Evolutionary conservation across 2,113 vertebrate species (phyloP).

Genomic region (Haemorhous mexicanus): DNA sequence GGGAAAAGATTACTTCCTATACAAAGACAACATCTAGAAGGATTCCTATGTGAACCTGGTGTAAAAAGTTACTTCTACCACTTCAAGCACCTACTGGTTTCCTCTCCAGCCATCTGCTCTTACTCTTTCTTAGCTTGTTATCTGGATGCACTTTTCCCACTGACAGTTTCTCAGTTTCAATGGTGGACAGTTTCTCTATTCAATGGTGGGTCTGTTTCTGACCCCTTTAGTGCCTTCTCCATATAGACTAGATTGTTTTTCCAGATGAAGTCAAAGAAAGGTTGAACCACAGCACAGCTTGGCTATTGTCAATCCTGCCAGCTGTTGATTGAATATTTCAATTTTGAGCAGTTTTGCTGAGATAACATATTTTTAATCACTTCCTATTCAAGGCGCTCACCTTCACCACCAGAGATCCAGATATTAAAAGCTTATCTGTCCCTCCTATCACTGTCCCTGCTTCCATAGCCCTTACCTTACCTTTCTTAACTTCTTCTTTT

Average conservation of each 20-base stretch:
- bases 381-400: neutral
- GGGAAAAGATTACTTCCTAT: neutral
- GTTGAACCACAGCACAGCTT: neutral
- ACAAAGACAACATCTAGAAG: neutral
- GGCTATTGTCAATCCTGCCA: neutral
- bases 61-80: neutral
- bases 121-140: neutral
- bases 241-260: neutral
- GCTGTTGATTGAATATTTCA: neutral
- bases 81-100: neutral
- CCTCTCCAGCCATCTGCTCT: neutral
- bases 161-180: neutral
- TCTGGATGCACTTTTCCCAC: neutral
- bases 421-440: neutral
- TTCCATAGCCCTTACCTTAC: neutral
- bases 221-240: neutral
- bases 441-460: neutral
- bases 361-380: neutral
- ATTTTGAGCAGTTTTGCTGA: neutral
- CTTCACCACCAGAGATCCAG: neutral
- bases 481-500: neutral
- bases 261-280: neutral
- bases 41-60: accelerated
- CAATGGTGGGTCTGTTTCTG: neutral
- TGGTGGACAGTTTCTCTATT: neutral